These are phyloP conservation scores for Scrobipalpa atriplicella DNA, from an alignment of 2,888 invertebrate genomes.

Conservation along the genomic window DNA sequence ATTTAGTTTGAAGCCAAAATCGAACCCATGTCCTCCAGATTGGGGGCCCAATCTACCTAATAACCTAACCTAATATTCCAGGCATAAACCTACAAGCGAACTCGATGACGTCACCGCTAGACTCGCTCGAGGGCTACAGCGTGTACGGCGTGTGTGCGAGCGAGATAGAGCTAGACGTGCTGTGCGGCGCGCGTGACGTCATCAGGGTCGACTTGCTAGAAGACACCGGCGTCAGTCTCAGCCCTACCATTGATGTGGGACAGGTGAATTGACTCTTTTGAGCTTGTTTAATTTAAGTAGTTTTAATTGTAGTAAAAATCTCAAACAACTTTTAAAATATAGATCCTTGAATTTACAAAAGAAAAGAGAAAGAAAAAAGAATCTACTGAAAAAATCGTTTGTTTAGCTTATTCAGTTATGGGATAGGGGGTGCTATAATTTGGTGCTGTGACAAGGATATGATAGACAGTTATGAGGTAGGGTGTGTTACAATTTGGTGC, in stretches of 20 bases:
- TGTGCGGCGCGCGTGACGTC: slow-evolving; percentile 86
- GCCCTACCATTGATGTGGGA: slow-evolving; percentile 86
- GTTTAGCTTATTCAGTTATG: too few relatives aligned
- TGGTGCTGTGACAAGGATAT: too few relatives aligned
- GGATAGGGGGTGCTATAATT: too few relatives aligned
- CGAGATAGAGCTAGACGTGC: slow-evolving; percentile 87
- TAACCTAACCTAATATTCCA: slow-evolving; percentile 35
- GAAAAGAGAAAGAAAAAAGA: too few relatives aligned
- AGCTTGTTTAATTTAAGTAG: too few relatives aligned
- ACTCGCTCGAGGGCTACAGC: slow-evolving; percentile 67
- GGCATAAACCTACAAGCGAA: slow-evolving; percentile 81
- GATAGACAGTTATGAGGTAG: too few relatives aligned
- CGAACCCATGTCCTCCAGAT: background rate
- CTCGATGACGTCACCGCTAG: slow-evolving; percentile 68
- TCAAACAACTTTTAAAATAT: too few relatives aligned
- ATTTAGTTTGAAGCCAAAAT: too few relatives aligned
- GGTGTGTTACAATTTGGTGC: too few relatives aligned
- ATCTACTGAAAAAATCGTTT: too few relatives aligned
- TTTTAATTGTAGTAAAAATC: too few relatives aligned
- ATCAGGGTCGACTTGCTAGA: slow-evolving; percentile 85
- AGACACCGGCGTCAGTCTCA: slow-evolving; percentile 86
- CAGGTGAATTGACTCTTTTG: too few relatives aligned
- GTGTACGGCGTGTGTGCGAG: slow-evolving; percentile 84
- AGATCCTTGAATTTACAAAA: background rate
- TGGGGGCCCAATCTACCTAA: background rate